Base-by-base conservation (phyloP, 2,797 vertebrate genomes). In the Coregonus ussuriensis region DNA sequence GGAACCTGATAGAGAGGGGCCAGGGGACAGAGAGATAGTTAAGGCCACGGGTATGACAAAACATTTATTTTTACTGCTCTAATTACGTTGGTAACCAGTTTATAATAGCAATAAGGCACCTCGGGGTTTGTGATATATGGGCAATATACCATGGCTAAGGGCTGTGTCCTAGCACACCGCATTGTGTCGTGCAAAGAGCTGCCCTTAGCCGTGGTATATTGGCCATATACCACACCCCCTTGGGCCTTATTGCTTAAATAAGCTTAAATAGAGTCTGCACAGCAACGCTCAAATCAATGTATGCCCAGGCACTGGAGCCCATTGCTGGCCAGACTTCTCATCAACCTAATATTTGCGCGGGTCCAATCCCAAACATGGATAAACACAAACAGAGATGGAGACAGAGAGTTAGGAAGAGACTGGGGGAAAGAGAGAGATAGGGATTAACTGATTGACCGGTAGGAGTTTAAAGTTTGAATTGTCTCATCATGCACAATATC, bases 211-310 rank as follows among this genome's bases (percentile, higher is more conserved):
- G 25, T 25, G 25, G 41, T 47, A 11, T 47, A 47, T 47, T 47
- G 41, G 41, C 41, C 41, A 47, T 47, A 47, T 47, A 47, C 41
- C 41, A 47, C 11, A 47, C 9, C 41, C 9, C 41, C 41, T 3
- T 9, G 3, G 9, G 41, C 41, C 41, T 47, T 9, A 47, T 47
- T 47, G 9, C 41, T 47, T 47, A 47, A 82, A 87, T 83, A 80
- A 77, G 9, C 41, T 47, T 47, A 47, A 82, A 87, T 83, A 80
- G 77, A 81, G 74, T 72, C 74, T 83, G 74, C 72, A 72, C 83
- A 81, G 75, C 62, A 74, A n/a, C 81, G n/a, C 5, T 7, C 47
- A 7, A 9, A 51, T 11, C 72, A 53, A 74, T 56, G 29, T 53
- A 21, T 29, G 51, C 33, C 56, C 81, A 70, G 76, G 6, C 74